phyloP scores from a whole-genome alignment of 64 coral and sea anemone species.

The Cladopsammia gracilis region DNA sequence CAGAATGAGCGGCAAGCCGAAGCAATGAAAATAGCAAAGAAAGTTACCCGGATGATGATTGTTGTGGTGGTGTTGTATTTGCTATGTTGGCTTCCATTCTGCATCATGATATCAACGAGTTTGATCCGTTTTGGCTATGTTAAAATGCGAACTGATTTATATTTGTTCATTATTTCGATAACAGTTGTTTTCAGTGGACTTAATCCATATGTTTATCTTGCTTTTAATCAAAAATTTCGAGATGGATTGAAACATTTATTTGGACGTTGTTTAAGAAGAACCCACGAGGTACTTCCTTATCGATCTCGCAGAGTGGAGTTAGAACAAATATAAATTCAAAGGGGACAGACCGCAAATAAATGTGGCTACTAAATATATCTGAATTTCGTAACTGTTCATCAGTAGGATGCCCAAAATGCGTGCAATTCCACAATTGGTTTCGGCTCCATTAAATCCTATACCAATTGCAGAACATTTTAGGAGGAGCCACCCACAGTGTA shows the following conservation, averaged over 20 bases:
- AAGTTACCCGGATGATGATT: constrained; percentile 34
- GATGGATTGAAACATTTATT: not conserved
- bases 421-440: too few relatives aligned
- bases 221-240: not conserved
- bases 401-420: too few relatives aligned
- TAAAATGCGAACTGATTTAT: not conserved
- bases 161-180: not conserved
- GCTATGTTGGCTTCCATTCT: constrained; percentile 2
- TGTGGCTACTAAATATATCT: too few relatives aligned
- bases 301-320: not conserved
- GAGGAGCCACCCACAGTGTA: too few relatives aligned
- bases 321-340: not conserved
- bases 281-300: not conserved
- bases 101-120: not conserved
- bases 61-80: not conserved
- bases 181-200: not conserved
- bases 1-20: not conserved
- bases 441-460: too few relatives aligned
- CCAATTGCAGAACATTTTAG: too few relatives aligned
- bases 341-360: too few relatives aligned
- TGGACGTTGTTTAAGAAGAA: not conserved
- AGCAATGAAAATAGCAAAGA: constrained; percentile 11
- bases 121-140: not conserved
- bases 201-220: not conserved
- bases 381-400: too few relatives aligned